These are phyloP conservation scores for Drosophila nannoptera DNA, from an alignment of 1,140 invertebrate species.

Conservation along the genomic window DNA sequence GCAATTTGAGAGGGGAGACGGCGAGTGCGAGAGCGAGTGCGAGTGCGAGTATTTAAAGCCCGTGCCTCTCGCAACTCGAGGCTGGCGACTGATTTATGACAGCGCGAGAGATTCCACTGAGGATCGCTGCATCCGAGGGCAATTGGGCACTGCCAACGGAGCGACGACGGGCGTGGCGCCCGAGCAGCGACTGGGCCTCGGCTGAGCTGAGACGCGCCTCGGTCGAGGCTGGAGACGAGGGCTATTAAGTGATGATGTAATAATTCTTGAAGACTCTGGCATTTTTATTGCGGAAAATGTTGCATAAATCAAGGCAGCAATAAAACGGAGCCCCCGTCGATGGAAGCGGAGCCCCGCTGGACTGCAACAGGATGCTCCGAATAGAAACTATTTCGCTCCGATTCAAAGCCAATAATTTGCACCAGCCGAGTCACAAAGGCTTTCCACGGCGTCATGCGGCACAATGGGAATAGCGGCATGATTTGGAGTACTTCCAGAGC, in stretches of 20 bases:
- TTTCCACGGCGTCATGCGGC: conserved; percentile 53
- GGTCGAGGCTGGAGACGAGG: conserved; percentile 33
- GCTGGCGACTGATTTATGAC: conserved; percentile 70
- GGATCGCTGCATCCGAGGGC: conserved; percentile 48
- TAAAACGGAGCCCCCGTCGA: conserved; percentile 60
- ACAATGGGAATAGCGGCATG: conserved; percentile 55
- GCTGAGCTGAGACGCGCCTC: conserved; percentile 7
- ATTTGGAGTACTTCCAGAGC: conserved; percentile 39
- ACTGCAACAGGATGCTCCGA: conserved; percentile 64
- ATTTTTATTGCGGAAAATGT: conserved; percentile 74
- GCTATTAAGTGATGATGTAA: conserved; percentile 75
- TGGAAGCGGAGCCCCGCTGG: conserved; percentile 15
- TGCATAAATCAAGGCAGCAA: conserved; percentile 75
- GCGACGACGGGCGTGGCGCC: conserved; percentile 63
- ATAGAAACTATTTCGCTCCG: conserved; percentile 50
- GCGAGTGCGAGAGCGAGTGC: conserved; percentile 47
- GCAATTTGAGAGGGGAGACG: conserved; percentile 66
- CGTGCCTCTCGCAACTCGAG: conserved; percentile 38
- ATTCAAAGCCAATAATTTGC: conserved; percentile 58
- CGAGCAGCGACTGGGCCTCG: conserved; percentile 24
- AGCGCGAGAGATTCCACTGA: conserved; percentile 54
- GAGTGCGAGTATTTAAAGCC: conserved; percentile 24
- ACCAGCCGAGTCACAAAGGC: conserved; percentile 37
- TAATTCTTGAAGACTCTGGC: conserved; percentile 71
- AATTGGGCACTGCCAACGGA: conserved; percentile 50